Evolutionary conservation across 2,797 vertebrate species (phyloP).

Genomic region (Allobates femoralis): DNA sequence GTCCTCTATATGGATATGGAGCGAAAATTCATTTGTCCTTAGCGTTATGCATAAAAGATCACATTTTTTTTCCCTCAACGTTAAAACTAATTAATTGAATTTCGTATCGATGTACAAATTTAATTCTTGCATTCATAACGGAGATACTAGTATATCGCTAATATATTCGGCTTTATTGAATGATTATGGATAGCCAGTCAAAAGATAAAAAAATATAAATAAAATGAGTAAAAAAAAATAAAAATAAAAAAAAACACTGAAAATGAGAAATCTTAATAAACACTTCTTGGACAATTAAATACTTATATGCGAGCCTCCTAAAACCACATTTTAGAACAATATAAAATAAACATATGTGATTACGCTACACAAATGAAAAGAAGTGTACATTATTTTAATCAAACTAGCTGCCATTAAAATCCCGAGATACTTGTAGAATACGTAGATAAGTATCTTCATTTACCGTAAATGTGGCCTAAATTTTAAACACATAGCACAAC

Average conservation of each 20-base stretch:
- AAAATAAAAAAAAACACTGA: background rate
- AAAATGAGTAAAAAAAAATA: background rate
- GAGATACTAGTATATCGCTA: background rate
- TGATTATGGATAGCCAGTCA: background rate
- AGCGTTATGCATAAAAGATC: slow-evolving; percentile 20
- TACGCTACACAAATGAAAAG: slow-evolving; percentile 32
- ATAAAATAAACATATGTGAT: slow-evolving; percentile 15
- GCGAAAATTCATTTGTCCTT: slow-evolving; percentile 21
- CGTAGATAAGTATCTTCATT: slow-evolving; percentile 38
- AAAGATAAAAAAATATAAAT: too few relatives aligned
- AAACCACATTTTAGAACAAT: slow-evolving; percentile 29
- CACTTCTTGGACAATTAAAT: background rate
- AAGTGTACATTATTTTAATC: slow-evolving; percentile 33
- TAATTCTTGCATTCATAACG: background rate
- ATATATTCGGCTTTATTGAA: background rate
- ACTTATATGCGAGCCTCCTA: background rate
- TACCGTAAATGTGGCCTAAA: slow-evolving; percentile 48
- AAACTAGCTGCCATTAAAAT: slow-evolving; percentile 26
- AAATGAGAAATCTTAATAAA: background rate
- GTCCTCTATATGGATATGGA: slow-evolving; percentile 43
- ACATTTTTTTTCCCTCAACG: background rate
- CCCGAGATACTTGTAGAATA: too few relatives aligned
- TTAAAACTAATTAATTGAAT: slow-evolving; percentile 23
- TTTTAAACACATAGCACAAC: slow-evolving; percentile 51
- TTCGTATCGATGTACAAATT: slow-evolving; percentile 10